A percentile compares a stretch with the other conserved stretches of the same genome.
phyloP scores from a whole-genome alignment of 2,113 vertebrate species.

The Dolichotis patagonum region DNA sequence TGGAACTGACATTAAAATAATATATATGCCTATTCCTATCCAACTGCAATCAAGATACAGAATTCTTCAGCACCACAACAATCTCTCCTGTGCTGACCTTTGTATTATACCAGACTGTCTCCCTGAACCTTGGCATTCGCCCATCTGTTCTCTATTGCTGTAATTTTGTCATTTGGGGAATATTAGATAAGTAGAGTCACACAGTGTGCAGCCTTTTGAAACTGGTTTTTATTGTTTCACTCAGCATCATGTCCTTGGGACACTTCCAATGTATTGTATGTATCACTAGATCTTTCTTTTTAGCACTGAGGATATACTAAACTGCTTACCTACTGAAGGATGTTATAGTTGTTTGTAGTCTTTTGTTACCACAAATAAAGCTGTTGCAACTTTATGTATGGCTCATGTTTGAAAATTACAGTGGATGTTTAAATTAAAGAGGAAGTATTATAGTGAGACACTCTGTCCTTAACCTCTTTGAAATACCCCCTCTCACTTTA shows the following conservation, averaged over 20 bases:
- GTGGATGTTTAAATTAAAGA: background rate
- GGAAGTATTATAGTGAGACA: background rate
- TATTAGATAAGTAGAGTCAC: background rate
- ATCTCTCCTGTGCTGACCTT: background rate
- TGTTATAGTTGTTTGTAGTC: background rate
- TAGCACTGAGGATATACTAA: background rate
- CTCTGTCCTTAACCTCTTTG: background rate
- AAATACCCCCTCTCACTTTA: background rate
- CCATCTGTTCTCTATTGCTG: background rate
- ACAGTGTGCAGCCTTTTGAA: background rate
- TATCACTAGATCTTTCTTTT: background rate
- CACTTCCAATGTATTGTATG: background rate
- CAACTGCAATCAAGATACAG: background rate
- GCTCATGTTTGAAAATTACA: background rate
- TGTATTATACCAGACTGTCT: background rate
- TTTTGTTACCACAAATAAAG: constrained; percentile 1
- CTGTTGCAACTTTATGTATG: background rate
- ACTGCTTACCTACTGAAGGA: background rate
- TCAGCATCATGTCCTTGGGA: background rate
- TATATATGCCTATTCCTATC: background rate
- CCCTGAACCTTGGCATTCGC: background rate
- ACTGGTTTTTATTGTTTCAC: background rate
- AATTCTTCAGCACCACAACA: background rate
- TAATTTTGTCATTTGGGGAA: background rate
- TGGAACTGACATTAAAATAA: background rate